Base-by-base conservation (phyloP, 2,888 invertebrate species). In the Hetaerina titia region DNA sequence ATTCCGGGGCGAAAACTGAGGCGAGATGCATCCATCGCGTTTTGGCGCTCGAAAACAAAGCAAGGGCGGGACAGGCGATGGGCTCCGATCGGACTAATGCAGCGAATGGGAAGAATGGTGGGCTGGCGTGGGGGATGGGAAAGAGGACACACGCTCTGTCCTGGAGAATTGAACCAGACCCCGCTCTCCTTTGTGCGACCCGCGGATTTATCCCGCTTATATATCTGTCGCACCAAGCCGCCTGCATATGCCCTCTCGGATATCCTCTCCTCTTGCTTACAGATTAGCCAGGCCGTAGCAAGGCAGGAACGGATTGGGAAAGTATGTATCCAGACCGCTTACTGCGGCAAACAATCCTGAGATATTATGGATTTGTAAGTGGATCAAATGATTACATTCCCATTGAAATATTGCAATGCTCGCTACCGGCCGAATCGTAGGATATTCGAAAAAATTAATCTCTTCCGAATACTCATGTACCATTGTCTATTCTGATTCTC, bases 191-290 rank as follows among this genome's bases (percentile, higher is more conserved):
- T 31, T 81, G 81, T 81, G 25, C 81, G 81, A 25, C 81, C 31
- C 81, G 45, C 45, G 31, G 81, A 81, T 81, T 81, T 81, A 81
- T 81, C 81, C 81, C 81, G 31, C 81, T 81, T 81, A 81, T 81
- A 81, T 81, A 81, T 81, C 81, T 31, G 81, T 81, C 81, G 81
- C 81, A 31, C 81, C 81, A 81, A 11, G 31, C 81, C 81, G 81
- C 81, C 31, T 81, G 31, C 8, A 81, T 81, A 81, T 81, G 81
- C 81, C 31, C 81, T 9, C 81, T 31, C 81, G 81, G 81, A 31
- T 81, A 81, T 81, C 31, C 81, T 9, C 25, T 81, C 81, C 81
- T 13, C 81, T 81, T 25, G 25, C 81, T 31, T 31, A 81, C 31
- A 31, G 31, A 31, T 81, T 31, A 81, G 81, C 31, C 4, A 25